phyloP scores from a whole-genome alignment of 2,888 invertebrate genomes.

The Pristionchus mayeri region DNA sequence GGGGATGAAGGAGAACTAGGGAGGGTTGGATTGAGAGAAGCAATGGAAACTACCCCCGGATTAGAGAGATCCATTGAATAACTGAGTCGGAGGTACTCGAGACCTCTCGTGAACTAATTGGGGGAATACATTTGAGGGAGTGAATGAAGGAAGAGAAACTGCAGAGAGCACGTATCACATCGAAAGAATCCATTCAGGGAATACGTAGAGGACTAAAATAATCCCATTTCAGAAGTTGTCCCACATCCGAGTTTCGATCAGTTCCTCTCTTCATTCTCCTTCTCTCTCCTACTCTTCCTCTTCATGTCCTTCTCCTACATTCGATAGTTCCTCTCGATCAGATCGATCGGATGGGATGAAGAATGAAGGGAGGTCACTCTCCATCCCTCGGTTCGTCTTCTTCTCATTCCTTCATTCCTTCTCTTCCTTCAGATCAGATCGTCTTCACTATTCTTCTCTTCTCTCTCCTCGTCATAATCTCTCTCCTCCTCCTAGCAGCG shows the following conservation, averaged over 20 bases:
- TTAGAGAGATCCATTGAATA: slow-evolving; percentile 10
- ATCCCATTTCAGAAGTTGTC: slow-evolving; percentile 33
- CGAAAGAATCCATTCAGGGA: neutral
- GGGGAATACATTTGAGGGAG: slow-evolving; percentile 1
- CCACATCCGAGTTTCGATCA: slow-evolving; percentile 11
- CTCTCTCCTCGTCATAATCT: neutral
- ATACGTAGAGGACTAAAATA: neutral
- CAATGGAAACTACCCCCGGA: neutral
- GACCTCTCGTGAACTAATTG: slow-evolving; percentile 38
- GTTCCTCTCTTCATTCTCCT: slow-evolving; percentile 38
- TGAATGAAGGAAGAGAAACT: neutral
- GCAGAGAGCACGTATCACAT: neutral
- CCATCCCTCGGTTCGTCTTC: neutral
- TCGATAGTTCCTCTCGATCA: slow-evolving; percentile 13
- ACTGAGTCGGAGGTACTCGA: neutral
- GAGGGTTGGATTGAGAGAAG: slow-evolving; percentile 17
- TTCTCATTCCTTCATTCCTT: neutral
- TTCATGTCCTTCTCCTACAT: slow-evolving; percentile 11
- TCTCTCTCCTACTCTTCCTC: slow-evolving; percentile 23
- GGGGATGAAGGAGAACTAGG: neutral
- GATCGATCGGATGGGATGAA: neutral
- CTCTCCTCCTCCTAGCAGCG: slow-evolving; percentile 20
- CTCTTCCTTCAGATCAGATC: neutral
- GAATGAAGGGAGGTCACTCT: slow-evolving; percentile 4
- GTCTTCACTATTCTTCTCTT: neutral